Conservation (phyloP, 2,113 vertebrate species). For the Daboia siamensis region DNA sequence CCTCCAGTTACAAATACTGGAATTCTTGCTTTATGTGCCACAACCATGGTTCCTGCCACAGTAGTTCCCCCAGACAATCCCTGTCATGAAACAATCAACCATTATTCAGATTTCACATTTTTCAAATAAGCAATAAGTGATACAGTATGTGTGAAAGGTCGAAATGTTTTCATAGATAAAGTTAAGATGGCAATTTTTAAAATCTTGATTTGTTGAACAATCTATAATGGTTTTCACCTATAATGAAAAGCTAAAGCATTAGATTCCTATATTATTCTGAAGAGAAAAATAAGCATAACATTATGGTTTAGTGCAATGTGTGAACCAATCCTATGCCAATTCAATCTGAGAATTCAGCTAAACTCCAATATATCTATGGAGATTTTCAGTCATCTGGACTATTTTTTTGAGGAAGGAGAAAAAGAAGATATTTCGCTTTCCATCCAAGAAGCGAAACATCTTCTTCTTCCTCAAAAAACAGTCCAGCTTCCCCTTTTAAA, state of each 20-base stretch:
- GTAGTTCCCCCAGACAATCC: slow-evolving; percentile 85
- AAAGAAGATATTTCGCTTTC: too few species aligned
- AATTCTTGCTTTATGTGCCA: slow-evolving; percentile 80
- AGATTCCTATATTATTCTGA: neutral
- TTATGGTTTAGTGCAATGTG: neutral
- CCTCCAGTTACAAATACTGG: slow-evolving; percentile 86
- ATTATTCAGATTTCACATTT: neutral
- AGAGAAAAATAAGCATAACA: neutral
- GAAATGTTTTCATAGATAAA: neutral
- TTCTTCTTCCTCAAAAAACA: neutral
- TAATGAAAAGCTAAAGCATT: neutral
- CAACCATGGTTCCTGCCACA: slow-evolving; percentile 86
- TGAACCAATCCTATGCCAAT: neutral
- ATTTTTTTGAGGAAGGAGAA: too few species aligned
- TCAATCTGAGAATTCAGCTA: neutral
- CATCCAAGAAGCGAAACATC: neutral
- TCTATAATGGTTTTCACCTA: neutral
- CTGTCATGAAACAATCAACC: slow-evolving; percentile 60
- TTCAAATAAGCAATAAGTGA: neutral
- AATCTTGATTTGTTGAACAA: neutral
- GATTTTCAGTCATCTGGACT: neutral
- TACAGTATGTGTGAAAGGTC: neutral
- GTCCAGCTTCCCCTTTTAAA: neutral
- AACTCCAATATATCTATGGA: neutral
- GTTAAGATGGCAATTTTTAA: neutral